Base-by-base conservation (phyloP, 1,140 invertebrate genomes). In the Lethocerus indicus region DNA sequence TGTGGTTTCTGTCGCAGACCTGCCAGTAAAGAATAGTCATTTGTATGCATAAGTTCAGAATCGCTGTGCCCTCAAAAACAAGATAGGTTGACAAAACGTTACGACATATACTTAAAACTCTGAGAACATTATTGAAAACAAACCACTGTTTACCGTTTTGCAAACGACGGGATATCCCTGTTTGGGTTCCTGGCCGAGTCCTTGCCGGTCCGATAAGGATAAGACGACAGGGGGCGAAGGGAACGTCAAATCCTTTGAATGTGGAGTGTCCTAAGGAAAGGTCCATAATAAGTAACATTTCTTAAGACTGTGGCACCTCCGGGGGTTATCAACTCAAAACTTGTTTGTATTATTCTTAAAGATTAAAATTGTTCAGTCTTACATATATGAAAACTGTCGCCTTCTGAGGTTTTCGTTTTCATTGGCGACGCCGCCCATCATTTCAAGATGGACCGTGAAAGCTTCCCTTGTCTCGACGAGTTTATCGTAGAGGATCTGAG, bases 161-260 rank as follows among this genome's bases (percentile, higher is more conserved):
- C 49, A 50, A 12, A 50, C 49, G 35, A 50, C 9, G 2, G 49
- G 49, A 24, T 43, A 42, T 4, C 49, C 49, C 35, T 50, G 49
- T 13, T 20, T 28, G 25, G 28, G 40, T 5, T 42, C 13, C 7
- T 50, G 25, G n/a, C 12, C 13, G 29, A 16, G 16, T 20, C 25
- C 28, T 41, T 43, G 3, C 23, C 6, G 27, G 25, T 50, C 21
- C 21, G 18, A 27, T 5, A 39, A 23, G 2, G 49, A 42, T 12
- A 25, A 18, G 13, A 50, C 35, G 4, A 25, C 3, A 27, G 49
- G 49, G 16, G 49, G 49, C 3, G 36, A 16, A 18, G 49, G 49
- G 23, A 50, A 50, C 49, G 44, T 50, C 4, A 50, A 16, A 7
- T 27, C 49, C 12, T 27, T 28, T 21, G 37, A n/a, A 18, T 50